Conservation (phyloP, 2,113 vertebrate species). For the Mustelus asterias region DNA sequence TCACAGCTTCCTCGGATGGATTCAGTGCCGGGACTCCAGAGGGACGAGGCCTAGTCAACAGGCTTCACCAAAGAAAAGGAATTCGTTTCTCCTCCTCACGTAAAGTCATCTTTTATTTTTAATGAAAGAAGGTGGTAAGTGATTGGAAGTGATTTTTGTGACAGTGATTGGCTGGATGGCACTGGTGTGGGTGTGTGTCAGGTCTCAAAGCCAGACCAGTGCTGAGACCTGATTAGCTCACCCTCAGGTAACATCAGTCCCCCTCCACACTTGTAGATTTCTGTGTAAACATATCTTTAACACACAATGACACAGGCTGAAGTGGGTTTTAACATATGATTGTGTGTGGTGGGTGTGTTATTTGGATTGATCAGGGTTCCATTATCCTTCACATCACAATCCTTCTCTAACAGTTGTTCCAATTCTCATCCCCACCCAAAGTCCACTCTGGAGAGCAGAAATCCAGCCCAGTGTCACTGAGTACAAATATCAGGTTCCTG, state of each 20-base stretch:
- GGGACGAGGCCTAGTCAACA: background rate
- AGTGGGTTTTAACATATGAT: no score
- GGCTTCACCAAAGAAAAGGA: background rate
- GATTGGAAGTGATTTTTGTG: conserved; percentile 22
- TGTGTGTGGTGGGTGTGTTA: no score
- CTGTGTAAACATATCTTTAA: background rate
- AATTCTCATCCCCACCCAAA: no score
- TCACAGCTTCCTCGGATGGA: background rate
- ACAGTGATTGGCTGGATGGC: no score
- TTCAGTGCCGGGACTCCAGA: background rate
- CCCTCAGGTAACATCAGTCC: background rate
- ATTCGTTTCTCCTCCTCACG: background rate
- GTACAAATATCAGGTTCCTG: background rate
- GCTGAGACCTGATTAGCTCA: no score
- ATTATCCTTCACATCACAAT: no score
- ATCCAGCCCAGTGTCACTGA: background rate
- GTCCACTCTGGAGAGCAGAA: no score
- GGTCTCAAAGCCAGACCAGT: background rate
- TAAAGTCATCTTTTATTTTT: background rate
- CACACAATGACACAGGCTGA: background rate
- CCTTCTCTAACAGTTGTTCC: no score
- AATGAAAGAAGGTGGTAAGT: background rate
- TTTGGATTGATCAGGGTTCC: background rate
- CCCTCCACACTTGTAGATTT: background rate
- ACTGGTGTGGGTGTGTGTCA: no score